phyloP scores from a whole-genome alignment of 2,888 invertebrate genomes.

The Himalopsyche anomala region DNA sequence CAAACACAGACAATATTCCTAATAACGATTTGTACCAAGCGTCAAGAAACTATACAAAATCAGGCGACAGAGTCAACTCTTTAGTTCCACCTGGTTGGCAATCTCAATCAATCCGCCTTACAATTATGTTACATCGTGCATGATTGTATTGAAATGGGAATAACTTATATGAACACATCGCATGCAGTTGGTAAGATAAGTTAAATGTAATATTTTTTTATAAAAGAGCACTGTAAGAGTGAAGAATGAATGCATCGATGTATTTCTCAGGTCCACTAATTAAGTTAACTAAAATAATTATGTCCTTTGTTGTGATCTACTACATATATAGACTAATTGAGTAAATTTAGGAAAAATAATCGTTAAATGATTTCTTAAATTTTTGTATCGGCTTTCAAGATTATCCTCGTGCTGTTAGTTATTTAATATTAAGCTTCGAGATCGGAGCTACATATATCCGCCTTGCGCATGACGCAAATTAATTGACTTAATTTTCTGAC shows the following conservation, averaged over 20 bases:
- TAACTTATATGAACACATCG: constrained; percentile 43
- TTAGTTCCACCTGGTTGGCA: constrained; percentile 51
- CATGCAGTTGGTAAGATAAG: constrained; percentile 46
- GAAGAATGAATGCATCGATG: constrained; percentile 5
- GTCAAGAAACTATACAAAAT: constrained; percentile 41
- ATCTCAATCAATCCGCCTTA: constrained; percentile 48
- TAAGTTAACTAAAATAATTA: constrained; percentile 15
- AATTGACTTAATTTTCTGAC: constrained; percentile 22
- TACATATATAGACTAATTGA: not conserved
- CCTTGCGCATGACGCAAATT: constrained; percentile 3
- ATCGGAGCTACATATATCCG: constrained; percentile 8
- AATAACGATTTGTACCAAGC: constrained; percentile 58
- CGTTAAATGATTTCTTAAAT: no score
- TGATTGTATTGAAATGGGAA: constrained; percentile 51
- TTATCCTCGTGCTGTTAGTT: not conserved
- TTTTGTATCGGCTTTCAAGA: not conserved
- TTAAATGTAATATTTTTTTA: not conserved
- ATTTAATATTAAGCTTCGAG: not conserved
- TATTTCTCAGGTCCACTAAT: constrained; percentile 34
- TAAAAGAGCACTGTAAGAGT: constrained; percentile 31
- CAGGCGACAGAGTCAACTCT: constrained; percentile 14
- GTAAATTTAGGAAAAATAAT: not conserved
- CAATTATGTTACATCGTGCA: constrained; percentile 50
- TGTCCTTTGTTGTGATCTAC: not conserved
- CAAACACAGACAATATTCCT: constrained; percentile 63